phyloP scores from a whole-genome alignment of 2,888 invertebrate species.

The Priocnemis perturbator region DNA sequence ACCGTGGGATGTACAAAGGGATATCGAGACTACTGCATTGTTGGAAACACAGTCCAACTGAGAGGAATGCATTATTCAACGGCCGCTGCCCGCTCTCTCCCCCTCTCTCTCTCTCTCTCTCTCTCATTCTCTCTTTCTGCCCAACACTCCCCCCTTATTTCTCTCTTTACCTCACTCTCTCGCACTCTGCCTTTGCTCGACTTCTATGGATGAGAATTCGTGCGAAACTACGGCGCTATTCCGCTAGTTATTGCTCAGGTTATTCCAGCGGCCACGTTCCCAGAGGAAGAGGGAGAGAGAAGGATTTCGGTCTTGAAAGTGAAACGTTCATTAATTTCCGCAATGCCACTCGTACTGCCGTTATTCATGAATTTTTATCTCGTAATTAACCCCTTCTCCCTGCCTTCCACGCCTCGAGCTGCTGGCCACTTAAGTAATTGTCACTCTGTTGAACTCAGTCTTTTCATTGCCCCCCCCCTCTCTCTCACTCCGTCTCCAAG shows the following conservation, averaged over 20 bases:
- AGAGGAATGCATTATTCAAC: conserved; percentile 16
- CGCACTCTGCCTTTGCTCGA: neutral
- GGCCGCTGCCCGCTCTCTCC: neutral
- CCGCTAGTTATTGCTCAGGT: conserved; percentile 1
- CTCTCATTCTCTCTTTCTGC: conserved; percentile 3
- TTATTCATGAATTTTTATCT: too few relatives aligned
- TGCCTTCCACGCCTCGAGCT: too few relatives aligned
- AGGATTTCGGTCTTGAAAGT: neutral
- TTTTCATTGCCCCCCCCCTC: too few relatives aligned
- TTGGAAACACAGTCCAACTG: conserved; percentile 4
- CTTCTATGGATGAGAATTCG: neutral
- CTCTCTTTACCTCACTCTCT: conserved; percentile 8
- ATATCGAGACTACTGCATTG: conserved; percentile 10
- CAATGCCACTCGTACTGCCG: too few relatives aligned
- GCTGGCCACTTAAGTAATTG: too few relatives aligned
- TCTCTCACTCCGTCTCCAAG: too few relatives aligned
- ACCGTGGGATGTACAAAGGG: conserved; percentile 5
- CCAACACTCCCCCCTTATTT: conserved; percentile 4
- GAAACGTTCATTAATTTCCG: too few relatives aligned
- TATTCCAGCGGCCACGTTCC: neutral
- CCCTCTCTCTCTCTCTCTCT: neutral
- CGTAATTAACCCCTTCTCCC: too few relatives aligned
- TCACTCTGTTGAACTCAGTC: too few relatives aligned
- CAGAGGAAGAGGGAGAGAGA: neutral
- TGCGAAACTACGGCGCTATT: conserved; percentile 5